A percentile compares a stretch with the other conserved stretches of the same genome.
Conservation (phyloP, 2,113 vertebrate species). For the Cygnus buccinator region DNA sequence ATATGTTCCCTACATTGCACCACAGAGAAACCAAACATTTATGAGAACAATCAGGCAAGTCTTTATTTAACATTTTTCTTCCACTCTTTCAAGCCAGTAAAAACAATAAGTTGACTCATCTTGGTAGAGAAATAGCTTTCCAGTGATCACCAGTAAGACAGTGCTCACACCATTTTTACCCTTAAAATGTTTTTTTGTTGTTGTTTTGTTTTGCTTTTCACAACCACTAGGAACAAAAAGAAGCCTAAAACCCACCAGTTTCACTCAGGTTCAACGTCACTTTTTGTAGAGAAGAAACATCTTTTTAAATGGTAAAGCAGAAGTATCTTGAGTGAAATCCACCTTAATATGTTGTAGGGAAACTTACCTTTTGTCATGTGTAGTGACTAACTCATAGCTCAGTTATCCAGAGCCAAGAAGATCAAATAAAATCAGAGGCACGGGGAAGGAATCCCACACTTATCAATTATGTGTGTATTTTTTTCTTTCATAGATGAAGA, state of each 20-base stretch:
- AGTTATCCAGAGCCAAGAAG: accelerated
- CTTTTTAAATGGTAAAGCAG: background rate
- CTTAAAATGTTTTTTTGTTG: background rate
- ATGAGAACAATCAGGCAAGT: background rate
- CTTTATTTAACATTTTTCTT: background rate
- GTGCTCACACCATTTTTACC: accelerated
- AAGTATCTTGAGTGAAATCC: background rate
- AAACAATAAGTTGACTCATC: background rate
- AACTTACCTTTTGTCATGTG: background rate
- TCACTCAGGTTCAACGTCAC: background rate
- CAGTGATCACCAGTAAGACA: background rate
- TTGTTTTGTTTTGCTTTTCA: background rate
- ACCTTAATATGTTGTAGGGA: background rate
- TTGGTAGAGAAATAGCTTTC: background rate
- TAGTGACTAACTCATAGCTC: background rate
- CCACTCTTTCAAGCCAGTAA: background rate
- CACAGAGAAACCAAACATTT: background rate
- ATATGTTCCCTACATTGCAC: background rate
- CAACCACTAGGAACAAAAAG: background rate
- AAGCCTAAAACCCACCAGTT: background rate
- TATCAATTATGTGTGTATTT: accelerated
- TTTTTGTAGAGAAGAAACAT: background rate
- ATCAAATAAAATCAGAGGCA: background rate
- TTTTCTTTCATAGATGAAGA: background rate
- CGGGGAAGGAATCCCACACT: background rate